Evolutionary conservation across 2,797 vertebrate genomes (phyloP), one percentile per base, ranked within the genome.

Genomic region (Pygocentrus nattereri): DNA sequence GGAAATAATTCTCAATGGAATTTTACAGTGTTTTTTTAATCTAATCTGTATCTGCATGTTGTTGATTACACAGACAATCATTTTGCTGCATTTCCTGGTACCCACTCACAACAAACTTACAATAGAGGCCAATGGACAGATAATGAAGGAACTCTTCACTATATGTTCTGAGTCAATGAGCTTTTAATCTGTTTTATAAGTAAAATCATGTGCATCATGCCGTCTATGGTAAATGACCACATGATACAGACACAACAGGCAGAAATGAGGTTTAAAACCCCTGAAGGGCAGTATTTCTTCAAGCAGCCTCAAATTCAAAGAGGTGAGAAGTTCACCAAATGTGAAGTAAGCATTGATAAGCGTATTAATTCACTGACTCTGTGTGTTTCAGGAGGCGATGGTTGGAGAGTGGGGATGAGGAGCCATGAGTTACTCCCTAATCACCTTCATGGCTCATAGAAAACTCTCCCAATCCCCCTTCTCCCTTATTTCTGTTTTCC

Each of bases 371-470:
- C 5, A 38, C 31, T 38, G 52, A 13, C 15, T 79, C 12, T 80
- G n/a, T 69, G 44, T 78, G 62, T 87, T 78, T 82, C 41, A 81
- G 68, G 61, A 34, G 47, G 54, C 56, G 47, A 44, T 65, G 74
- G 61, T 69, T 58, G 62, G 68, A 72, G 62, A 70, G 62, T 73
- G 77, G 52, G 47, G 80, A 74, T 58, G 58, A 77, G 58, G 74
- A 78, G 56, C 68, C 69, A 49, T 68, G 58, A 83, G 41, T 47
- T 61, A 79, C 65, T 62, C 21, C 54, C 21, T 59, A n/a, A 47
- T 81, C 82, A 76, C 31, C 44, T 81, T 69, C 56, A 87, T 87
- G 86, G 84, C 83, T 84, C 65, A 41, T 44, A 54, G 52, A 71
- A 70, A 59, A 54, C 58, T 75, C 49, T 50, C 47, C 54, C 71